These are phyloP conservation scores for Crocallis elinguaria DNA, from an alignment of 2,888 invertebrate species.

Conservation along the genomic window DNA sequence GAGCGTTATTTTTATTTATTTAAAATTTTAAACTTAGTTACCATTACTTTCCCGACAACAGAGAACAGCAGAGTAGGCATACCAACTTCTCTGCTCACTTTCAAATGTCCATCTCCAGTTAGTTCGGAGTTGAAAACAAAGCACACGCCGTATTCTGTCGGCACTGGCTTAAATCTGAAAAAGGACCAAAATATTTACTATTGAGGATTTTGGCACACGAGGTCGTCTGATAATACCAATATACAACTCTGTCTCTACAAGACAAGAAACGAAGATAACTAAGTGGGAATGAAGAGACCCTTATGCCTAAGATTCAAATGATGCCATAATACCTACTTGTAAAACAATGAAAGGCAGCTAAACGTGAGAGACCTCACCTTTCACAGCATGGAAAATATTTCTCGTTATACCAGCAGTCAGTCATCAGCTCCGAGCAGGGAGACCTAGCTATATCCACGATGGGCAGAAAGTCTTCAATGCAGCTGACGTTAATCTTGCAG, in stretches of 20 bases:
- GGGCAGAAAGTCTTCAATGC: conserved; percentile 52
- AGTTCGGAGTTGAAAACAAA: conserved; percentile 71
- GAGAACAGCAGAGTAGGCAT: conserved; percentile 76
- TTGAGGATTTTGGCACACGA: too few relatives aligned
- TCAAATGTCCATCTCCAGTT: conserved; percentile 42
- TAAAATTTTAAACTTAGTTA: too few relatives aligned
- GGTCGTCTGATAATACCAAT: too few relatives aligned
- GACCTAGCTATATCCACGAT: conserved; percentile 53
- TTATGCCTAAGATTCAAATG: too few relatives aligned
- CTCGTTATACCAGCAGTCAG: conserved; percentile 68
- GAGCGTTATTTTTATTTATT: too few relatives aligned
- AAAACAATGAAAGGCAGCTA: not conserved
- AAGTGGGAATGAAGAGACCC: too few relatives aligned
- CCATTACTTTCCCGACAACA: conserved; percentile 66
- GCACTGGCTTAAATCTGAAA: conserved; percentile 63
- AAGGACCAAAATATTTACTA: not conserved
- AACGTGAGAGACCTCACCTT: conserved; percentile 43
- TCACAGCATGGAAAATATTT: conserved; percentile 68
- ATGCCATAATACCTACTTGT: too few relatives aligned
- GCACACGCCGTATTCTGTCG: conserved; percentile 72
- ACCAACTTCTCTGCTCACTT: conserved; percentile 77
- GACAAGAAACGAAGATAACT: too few relatives aligned
- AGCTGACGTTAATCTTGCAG: conserved; percentile 60
- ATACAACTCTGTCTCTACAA: too few relatives aligned
- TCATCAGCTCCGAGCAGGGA: conserved; percentile 61